phyloP scores from a whole-genome alignment of 1,140 invertebrate genomes.

The Aphaenogaster floridana region DNA sequence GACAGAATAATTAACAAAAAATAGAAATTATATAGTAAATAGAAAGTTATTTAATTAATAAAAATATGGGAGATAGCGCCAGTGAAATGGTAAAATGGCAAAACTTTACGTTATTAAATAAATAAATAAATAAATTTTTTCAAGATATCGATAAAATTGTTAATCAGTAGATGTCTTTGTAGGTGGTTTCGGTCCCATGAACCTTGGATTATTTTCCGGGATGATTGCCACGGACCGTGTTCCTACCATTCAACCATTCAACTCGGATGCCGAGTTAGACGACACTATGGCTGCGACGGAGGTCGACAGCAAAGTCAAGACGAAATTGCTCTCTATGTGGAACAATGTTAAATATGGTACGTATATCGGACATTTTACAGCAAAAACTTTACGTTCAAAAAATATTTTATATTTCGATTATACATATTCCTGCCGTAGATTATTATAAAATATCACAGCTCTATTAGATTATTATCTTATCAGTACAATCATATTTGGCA shows the following conservation, averaged over 20 bases:
- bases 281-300: slow-evolving; percentile 85
- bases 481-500: neutral
- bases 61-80: neutral
- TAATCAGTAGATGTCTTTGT: neutral
- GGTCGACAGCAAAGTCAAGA: slow-evolving; percentile 93
- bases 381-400: neutral
- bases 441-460: neutral
- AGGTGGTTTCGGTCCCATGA: slow-evolving; percentile 79
- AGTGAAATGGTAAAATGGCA: neutral
- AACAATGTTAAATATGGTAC: slow-evolving; percentile 96
- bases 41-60: neutral
- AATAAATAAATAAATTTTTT: neutral
- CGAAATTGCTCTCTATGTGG: slow-evolving; percentile 94
- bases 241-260: slow-evolving; percentile 75
- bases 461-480: neutral
- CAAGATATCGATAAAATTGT: neutral
- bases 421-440: neutral
- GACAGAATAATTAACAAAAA: neutral
- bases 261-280: slow-evolving; percentile 75
- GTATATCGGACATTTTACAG: slow-evolving; percentile 36
- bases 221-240: slow-evolving; percentile 80
- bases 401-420: neutral
- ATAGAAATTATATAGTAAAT: neutral
- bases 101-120: neutral
- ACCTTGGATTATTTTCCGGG: slow-evolving; percentile 78